Evolutionary conservation across 2,888 invertebrate genomes (phyloP), one percentile per base, ranked within the genome.

Genomic region (Rhyacophila evoluta): DNA sequence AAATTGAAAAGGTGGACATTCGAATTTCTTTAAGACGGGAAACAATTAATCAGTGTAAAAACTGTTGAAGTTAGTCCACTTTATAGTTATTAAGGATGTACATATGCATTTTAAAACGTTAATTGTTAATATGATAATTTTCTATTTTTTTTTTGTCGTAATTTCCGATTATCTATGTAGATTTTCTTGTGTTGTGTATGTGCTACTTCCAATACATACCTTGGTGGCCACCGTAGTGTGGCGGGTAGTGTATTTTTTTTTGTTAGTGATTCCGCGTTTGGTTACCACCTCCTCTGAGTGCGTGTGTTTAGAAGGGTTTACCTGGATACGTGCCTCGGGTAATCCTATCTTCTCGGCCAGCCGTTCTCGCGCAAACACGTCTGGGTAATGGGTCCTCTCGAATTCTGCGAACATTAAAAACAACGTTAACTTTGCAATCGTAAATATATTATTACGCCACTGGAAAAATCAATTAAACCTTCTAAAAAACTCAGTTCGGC

Each of bases 301-400:
- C 68, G 70, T 77, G 77, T 77, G 77, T 73, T 77, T 55, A 77
- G 86, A 86, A 90, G 91, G 91, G 93, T 94, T 93, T 93, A 97
- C 98, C 96, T 98, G 98, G 93, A 98, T 98, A 94, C 98, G 94
- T 91, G 98, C 98, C 94, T 98, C 98, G 90, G 97, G 98, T 90
- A 98, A 95, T 92, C 96, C 96, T 90, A 98, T 98, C 93, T 97
- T 97, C 91, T 95, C 96, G 83, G 98, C 98, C 87, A 98, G 93
- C 89, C 97, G 92, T 89, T 98, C 98, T 85, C 98, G 91, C 84
- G 98, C 97, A 89, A 98, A 98, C 84, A 98, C 98, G 90, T 98
- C 98, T 83, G 98, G 98, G 89, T 98, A 98, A 90, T 98, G 98
- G 85, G 98, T 98, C 88, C 97, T 91, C 91, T 98, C 97, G 91